phyloP scores from a whole-genome alignment of 1,140 invertebrate species.

The Chrysopa pallens region DNA sequence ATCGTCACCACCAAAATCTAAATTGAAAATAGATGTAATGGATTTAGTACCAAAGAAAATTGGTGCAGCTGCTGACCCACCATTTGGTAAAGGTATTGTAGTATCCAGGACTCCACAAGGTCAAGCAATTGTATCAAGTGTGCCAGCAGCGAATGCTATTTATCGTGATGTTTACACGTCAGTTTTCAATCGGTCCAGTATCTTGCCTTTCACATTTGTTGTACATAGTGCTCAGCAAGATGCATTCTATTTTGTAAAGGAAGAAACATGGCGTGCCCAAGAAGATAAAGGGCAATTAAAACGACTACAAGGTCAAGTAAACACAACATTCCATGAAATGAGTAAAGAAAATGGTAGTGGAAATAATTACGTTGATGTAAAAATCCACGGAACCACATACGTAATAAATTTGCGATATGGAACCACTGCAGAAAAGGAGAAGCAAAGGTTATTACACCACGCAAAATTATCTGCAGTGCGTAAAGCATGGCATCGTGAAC shows the following conservation, averaged over 20 bases:
- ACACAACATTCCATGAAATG: slow-evolving; percentile 80
- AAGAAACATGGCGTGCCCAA: slow-evolving; percentile 68
- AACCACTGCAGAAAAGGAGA: slow-evolving; percentile 72
- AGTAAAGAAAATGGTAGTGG: slow-evolving; percentile 46
- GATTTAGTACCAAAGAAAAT: slow-evolving; percentile 48
- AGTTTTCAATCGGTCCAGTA: slow-evolving; percentile 79
- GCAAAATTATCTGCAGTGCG: slow-evolving; percentile 67
- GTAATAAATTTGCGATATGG: slow-evolving; percentile 77
- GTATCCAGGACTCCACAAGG: slow-evolving; percentile 62
- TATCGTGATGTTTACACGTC: slow-evolving; percentile 84
- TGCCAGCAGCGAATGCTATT: slow-evolving; percentile 71
- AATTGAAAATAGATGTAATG: slow-evolving; percentile 52
- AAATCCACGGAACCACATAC: slow-evolving; percentile 66
- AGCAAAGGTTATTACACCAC: slow-evolving; percentile 71
- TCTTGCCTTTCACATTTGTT: slow-evolving; percentile 75
- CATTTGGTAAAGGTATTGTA: slow-evolving; percentile 80
- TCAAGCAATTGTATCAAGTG: slow-evolving; percentile 67
- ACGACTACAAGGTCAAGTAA: slow-evolving; percentile 73
- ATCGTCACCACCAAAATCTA: slow-evolving; percentile 52
- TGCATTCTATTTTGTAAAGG: slow-evolving; percentile 90
- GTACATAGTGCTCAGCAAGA: slow-evolving; percentile 79
- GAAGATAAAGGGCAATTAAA: slow-evolving; percentile 79
- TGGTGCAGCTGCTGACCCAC: slow-evolving; percentile 61
- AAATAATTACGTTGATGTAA: slow-evolving; percentile 57
- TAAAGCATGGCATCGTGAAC: slow-evolving; percentile 83